A percentile compares a stretch with the other conserved stretches of the same genome.
These are phyloP conservation scores for Agrotis puta DNA, from an alignment of 2,888 invertebrate genomes.

Conservation along the genomic window DNA sequence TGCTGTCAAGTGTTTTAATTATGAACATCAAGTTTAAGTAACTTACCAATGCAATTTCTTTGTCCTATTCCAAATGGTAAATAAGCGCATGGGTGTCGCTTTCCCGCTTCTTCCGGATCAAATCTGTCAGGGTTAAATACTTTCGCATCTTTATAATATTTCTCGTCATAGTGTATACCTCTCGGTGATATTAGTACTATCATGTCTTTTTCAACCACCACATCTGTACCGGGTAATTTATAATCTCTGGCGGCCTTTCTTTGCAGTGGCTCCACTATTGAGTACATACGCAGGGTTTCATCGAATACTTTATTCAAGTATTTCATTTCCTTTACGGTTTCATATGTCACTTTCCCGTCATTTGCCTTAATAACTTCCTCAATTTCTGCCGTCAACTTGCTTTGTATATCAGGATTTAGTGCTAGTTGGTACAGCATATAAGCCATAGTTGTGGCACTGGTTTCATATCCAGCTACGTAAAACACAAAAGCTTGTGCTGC, in stretches of 20 bases:
- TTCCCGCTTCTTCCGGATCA: conserved; percentile 71
- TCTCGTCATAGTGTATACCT: conserved; percentile 82
- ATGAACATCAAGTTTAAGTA: not conserved
- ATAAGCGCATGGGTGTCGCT: conserved; percentile 77
- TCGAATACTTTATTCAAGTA: conserved; percentile 81
- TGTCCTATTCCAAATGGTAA: conserved; percentile 85
- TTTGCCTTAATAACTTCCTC: conserved; percentile 71
- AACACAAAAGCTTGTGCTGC: conserved; percentile 84
- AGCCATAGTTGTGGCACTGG: conserved; percentile 81
- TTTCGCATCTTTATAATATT: conserved; percentile 82
- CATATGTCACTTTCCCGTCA: conserved; percentile 78
- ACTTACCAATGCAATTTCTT: conserved; percentile 83
- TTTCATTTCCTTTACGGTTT: conserved; percentile 77
- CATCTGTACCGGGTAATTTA: conserved; percentile 76
- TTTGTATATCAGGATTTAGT: conserved; percentile 78
- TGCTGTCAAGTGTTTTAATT: not conserved
- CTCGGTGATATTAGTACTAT: conserved; percentile 74
- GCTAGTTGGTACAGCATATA: conserved; percentile 67
- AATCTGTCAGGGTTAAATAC: conserved; percentile 87
- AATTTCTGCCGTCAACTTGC: conserved; percentile 75
- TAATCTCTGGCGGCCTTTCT: conserved; percentile 77
- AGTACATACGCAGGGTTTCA: conserved; percentile 84
- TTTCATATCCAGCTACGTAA: conserved; percentile 85
- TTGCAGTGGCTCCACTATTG: conserved; percentile 80
- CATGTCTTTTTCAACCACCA: conserved; percentile 76